Percentiles rank a stretch among this genome's conserved stretches.
These are phyloP conservation scores for Perodicticus potto DNA, from an alignment of 2,797 vertebrate genomes.

Conservation along the genomic window DNA sequence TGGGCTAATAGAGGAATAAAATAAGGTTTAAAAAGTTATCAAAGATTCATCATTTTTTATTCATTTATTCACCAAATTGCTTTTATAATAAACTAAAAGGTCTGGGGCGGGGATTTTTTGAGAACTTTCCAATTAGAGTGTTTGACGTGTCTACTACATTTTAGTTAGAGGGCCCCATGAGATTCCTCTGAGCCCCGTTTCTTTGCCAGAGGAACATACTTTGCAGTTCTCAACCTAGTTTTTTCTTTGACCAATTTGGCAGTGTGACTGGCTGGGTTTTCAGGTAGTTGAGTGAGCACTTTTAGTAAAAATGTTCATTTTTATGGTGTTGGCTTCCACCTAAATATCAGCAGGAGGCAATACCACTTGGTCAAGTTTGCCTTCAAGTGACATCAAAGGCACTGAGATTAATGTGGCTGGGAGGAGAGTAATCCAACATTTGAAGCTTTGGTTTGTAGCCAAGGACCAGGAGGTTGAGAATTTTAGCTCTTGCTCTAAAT, in stretches of 20 bases:
- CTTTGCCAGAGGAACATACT: conserved; percentile 64
- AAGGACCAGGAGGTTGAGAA: conserved; percentile 21
- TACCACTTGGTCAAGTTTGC: conserved; percentile 61
- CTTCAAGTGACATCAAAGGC: conserved; percentile 70
- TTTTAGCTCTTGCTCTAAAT: neutral
- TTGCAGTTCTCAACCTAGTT: conserved; percentile 42
- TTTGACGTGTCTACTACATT: conserved; percentile 47
- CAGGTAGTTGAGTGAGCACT: conserved; percentile 54
- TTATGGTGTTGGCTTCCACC: conserved; percentile 72
- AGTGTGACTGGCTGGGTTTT: neutral
- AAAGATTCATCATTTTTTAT: conserved; percentile 2
- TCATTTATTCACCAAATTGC: conserved; percentile 39
- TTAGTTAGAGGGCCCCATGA: conserved; percentile 39
- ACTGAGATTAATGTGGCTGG: neutral
- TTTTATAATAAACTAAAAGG: conserved; percentile 35
- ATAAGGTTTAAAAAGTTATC: neutral
- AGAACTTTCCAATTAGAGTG: conserved; percentile 63
- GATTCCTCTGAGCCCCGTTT: conserved; percentile 25
- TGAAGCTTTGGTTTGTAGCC: neutral
- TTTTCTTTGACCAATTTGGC: conserved; percentile 74
- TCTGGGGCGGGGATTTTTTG: neutral
- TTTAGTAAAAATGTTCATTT: conserved; percentile 54
- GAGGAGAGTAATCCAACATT: conserved; percentile 28
- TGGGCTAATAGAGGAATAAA: neutral
- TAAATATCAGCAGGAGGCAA: conserved; percentile 67